Base-by-base conservation (phyloP, 2,888 invertebrate species). In the Hemaris fuciformis region DNA sequence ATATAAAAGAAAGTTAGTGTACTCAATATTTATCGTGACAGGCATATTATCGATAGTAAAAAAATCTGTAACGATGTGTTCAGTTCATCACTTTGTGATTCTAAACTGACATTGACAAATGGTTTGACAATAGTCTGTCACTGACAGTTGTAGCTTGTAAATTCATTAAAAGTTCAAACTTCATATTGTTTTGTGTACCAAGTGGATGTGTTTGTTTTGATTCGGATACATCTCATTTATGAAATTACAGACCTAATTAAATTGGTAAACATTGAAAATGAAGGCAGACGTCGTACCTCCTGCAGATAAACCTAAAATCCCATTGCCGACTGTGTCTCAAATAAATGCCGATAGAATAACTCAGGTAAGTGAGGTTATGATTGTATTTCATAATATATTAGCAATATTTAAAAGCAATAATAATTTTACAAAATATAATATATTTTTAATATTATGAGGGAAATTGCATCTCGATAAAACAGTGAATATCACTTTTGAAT, bases 331-430 rank as follows among this genome's bases (percentile, higher is more conserved):
- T 0, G 95, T 98, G 27, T 96, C 97, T 65, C 98, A 98, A 89
- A 97, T 98, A 61, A 98, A 97, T 86, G 94, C 97, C 0, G 98
- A 99, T 83, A 93, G 96, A 80, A 96, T 98, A 72, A 98, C 98
- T 69, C 96, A 97, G 93, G 97, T 97, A 93, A 85, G 86, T 81
- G 68, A 83, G 85, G 83, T 83, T 83, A 83, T 72, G 61, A 64
- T 61, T 53, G 18, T 27, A 43, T 73, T 73, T 79, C 71, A 72
- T 70, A 75, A 74, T 66, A 75, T 71, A n/a, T 73, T 62, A 57
- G 15, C 18, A 41, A 60, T 38, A 38, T 41, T 18, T 6, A 18
- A 25, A 41, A 59, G 4, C 23, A 61, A 41, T 45, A 3, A 22
- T 3, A 45, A 42, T 53, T 62, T 42, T 61, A 13, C 0, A 15